Evolutionary conservation across 2,888 invertebrate genomes (phyloP).

Genomic region (Drosophila ezoana): DNA sequence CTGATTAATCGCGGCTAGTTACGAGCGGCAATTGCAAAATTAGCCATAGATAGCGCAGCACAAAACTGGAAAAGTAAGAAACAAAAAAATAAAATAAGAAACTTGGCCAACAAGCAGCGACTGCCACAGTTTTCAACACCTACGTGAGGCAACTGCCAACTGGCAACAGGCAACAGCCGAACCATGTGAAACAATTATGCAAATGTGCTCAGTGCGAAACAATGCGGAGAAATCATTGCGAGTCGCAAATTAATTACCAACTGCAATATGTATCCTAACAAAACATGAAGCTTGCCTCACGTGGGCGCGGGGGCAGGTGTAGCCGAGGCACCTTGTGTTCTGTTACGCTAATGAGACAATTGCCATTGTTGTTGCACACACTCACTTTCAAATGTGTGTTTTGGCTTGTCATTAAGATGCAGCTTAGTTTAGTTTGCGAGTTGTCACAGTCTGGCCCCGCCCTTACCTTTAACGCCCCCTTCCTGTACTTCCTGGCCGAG

Average conservation of each 20-base stretch:
- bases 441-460: constrained; percentile 9
- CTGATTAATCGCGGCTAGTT: constrained; percentile 77
- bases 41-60: constrained; percentile 66
- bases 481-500: constrained; percentile 23
- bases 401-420: constrained; percentile 68
- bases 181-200: constrained; percentile 75
- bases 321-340: constrained; percentile 34
- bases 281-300: constrained; percentile 30
- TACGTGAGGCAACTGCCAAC: constrained; percentile 51
- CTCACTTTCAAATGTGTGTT: constrained; percentile 34
- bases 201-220: constrained; percentile 65
- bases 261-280: constrained; percentile 58
- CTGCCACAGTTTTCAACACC: constrained; percentile 67
- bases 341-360: constrained; percentile 80
- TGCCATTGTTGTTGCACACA: constrained; percentile 65
- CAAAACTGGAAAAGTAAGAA: constrained; percentile 21
- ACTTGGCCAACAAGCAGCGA: constrained; percentile 26
- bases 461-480: neutral
- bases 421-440: constrained; percentile 40
- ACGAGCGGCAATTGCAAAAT: constrained; percentile 69
- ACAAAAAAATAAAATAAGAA: constrained; percentile 28
- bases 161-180: constrained; percentile 24
- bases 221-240: constrained; percentile 74
- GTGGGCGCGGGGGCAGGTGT: constrained; percentile 22
- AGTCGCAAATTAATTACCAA: constrained; percentile 74